These are phyloP conservation scores for Panagrolaimus sp. DNA, from an alignment of 1,140 invertebrate species.

Conservation along the genomic window DNA sequence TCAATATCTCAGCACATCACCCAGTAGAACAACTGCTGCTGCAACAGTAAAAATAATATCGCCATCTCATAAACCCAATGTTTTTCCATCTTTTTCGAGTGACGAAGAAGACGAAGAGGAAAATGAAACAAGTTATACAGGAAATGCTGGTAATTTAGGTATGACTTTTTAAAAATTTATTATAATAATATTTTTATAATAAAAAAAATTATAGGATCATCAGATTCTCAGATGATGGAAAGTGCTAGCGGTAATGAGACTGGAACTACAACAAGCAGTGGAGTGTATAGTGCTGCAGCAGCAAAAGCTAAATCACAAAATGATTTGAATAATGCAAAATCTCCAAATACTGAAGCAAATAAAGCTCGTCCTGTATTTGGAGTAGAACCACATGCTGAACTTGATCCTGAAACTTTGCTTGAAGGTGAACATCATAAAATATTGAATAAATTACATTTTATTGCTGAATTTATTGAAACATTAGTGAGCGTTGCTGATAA, in stretches of 20 bases:
- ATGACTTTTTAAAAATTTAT: background rate
- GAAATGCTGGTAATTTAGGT: constrained; percentile 26
- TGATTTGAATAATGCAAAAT: constrained; percentile 6
- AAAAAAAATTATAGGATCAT: too few relatives aligned
- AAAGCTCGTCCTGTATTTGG: constrained; percentile 11
- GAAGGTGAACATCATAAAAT: constrained; percentile 88
- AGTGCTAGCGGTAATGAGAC: constrained; percentile 34
- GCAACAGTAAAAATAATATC: constrained; percentile 12
- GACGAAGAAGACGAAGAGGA: constrained; percentile 43
- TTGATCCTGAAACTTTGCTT: constrained; percentile 87
- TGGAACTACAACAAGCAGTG: constrained; percentile 27
- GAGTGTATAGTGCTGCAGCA: constrained; percentile 22
- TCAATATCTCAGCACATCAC: constrained; percentile 35
- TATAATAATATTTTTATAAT: too few relatives aligned
- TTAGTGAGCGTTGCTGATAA: constrained; percentile 75
- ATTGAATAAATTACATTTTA: constrained; percentile 84
- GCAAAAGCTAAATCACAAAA: background rate
- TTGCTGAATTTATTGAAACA: constrained; percentile 79
- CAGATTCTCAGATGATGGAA: constrained; percentile 47
- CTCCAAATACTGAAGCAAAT: background rate
- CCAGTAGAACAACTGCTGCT: constrained; percentile 11
- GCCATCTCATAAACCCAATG: background rate
- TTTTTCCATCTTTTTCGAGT: background rate
- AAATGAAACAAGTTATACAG: constrained; percentile 29
- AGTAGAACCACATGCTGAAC: constrained; percentile 66